These are phyloP conservation scores for Zele albiditarsus DNA, from an alignment of 2,888 invertebrate species.

Conservation along the genomic window DNA sequence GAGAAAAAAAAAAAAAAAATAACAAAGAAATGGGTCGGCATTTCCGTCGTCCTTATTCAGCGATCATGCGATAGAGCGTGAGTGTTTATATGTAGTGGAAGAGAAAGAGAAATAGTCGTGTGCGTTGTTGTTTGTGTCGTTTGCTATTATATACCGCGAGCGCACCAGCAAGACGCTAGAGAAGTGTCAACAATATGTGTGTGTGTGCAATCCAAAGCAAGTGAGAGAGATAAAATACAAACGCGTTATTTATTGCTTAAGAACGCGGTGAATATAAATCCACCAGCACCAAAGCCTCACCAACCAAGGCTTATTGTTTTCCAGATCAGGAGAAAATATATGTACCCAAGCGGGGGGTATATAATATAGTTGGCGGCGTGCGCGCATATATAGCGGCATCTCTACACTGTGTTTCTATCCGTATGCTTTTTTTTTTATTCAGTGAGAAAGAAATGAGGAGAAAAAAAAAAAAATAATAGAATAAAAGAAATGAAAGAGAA, in stretches of 20 bases:
- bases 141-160: not conserved
- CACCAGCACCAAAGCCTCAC: conserved; percentile 48
- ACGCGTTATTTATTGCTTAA: conserved; percentile 69
- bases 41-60: conserved; percentile 71
- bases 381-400: conserved; percentile 14
- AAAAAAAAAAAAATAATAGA: conserved; percentile 36
- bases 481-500: conserved; percentile 39
- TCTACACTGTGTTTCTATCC: conserved; percentile 15
- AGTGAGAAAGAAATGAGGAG: not conserved
- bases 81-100: not conserved
- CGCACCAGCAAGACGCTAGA: conserved; percentile 56
- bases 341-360: conserved; percentile 57
- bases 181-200: conserved; percentile 51
- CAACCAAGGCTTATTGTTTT: conserved; percentile 70
- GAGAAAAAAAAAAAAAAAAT: not conserved
- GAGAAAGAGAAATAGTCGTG: conserved; percentile 1
- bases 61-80: conserved; percentile 48
- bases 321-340: conserved; percentile 73
- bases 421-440: conserved; percentile 2
- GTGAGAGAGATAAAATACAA: conserved; percentile 20
- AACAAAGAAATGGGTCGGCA: conserved; percentile 64
- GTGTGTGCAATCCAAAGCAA: not conserved
- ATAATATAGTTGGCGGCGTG: not conserved
- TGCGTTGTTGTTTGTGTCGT: not conserved
- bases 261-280: conserved; percentile 69